Conservation (phyloP, 2,888 invertebrate species). For the Eilema griseolum region DNA sequence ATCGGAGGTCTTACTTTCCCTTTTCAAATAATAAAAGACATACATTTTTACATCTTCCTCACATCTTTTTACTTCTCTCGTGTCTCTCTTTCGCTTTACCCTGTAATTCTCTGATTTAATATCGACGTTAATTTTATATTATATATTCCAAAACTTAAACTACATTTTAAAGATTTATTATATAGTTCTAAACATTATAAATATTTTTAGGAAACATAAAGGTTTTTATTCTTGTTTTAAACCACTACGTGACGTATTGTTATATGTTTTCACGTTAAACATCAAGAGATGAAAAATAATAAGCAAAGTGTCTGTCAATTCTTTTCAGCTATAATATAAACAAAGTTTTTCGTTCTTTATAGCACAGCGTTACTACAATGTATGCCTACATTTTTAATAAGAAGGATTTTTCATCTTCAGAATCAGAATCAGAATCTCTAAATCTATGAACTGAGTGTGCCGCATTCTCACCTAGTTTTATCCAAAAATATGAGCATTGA, state of each 20-base stretch:
- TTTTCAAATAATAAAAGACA: too few relatives aligned
- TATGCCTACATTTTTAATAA: not conserved
- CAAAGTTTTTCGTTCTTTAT: not conserved
- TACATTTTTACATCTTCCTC: too few relatives aligned
- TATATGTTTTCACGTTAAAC: not conserved
- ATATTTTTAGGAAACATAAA: not conserved
- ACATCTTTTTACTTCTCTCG: not conserved
- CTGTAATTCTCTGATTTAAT: not conserved
- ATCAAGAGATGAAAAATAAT: not conserved
- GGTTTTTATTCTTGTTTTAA: not conserved
- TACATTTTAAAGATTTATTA: too few relatives aligned
- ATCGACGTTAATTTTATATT: not conserved
- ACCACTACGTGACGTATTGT: slow-evolving; percentile 7
- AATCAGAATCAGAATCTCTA: not conserved
- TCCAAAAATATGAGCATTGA: not conserved
- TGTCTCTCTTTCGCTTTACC: not conserved
- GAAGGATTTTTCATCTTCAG: not conserved
- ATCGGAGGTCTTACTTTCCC: too few relatives aligned
- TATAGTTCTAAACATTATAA: not conserved
- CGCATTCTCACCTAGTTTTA: not conserved
- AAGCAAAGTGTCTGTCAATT: not conserved
- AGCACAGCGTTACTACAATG: not conserved
- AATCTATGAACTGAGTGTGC: not conserved
- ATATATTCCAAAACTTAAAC: not conserved
- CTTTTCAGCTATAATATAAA: not conserved